These are phyloP conservation scores for Torymus auratus DNA, from an alignment of 2,888 invertebrate species.

Conservation along the genomic window DNA sequence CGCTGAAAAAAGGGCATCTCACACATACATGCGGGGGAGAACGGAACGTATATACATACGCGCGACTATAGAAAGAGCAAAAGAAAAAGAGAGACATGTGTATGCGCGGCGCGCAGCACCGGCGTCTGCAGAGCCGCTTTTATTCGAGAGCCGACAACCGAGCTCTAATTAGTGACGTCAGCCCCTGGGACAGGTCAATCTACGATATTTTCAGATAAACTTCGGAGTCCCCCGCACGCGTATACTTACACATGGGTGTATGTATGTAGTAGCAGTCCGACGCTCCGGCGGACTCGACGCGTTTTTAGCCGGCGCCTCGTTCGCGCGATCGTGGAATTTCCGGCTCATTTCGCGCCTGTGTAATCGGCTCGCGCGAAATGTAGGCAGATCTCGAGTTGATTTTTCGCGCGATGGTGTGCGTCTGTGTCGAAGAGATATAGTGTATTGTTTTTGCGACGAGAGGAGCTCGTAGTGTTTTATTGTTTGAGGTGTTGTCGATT, in stretches of 20 bases:
- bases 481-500: background rate
- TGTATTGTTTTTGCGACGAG: background rate
- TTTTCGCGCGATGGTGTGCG: too few species aligned
- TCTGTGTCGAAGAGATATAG: too few species aligned
- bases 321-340: slow-evolving; percentile 20
- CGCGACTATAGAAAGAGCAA: background rate
- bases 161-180: slow-evolving; percentile 76
- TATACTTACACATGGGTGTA: slow-evolving; percentile 48
- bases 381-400: too few species aligned
- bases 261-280: slow-evolving; percentile 11
- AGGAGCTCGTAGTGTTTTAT: background rate
- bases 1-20: too few species aligned
- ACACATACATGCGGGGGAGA: too few species aligned
- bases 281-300: slow-evolving; percentile 61
- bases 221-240: slow-evolving; percentile 64
- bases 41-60: too few species aligned
- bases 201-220: slow-evolving; percentile 73
- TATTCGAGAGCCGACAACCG: slow-evolving; percentile 61
- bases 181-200: slow-evolving; percentile 74
- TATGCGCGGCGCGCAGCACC: background rate
- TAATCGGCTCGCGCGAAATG: background rate
- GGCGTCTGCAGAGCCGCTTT: slow-evolving; percentile 40
- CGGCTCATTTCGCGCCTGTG: background rate
- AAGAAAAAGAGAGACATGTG: background rate
- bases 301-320: slow-evolving; percentile 18